A percentile compares a stretch with the other conserved stretches of the same genome.
Evolutionary conservation across 2,888 invertebrate species (phyloP).

Genomic region (Napeogenes sylphis): DNA sequence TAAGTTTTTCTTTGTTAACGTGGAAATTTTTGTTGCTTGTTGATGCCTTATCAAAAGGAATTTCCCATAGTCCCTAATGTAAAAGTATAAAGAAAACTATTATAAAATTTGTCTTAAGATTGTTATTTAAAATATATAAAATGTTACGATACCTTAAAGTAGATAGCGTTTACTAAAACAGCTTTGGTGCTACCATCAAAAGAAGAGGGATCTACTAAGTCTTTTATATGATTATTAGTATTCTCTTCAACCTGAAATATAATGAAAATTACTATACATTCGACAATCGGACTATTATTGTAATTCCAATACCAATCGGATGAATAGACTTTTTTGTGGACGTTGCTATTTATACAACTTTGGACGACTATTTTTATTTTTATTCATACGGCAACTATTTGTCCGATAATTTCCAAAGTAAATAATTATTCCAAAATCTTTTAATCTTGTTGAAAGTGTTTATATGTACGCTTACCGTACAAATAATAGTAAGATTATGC

Average conservation of each 20-base stretch:
- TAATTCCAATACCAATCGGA: too few relatives aligned
- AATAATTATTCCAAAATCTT: too few relatives aligned
- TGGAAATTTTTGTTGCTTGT: conserved; percentile 82
- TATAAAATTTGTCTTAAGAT: neutral
- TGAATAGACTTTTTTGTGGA: too few relatives aligned
- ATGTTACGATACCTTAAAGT: conserved; percentile 81
- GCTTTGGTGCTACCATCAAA: conserved; percentile 76
- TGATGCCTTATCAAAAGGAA: conserved; percentile 74
- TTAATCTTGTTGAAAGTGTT: too few relatives aligned
- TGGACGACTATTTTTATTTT: too few relatives aligned
- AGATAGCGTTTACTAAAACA: conserved; percentile 89
- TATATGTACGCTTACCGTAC: too few relatives aligned
- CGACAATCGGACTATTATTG: too few relatives aligned
- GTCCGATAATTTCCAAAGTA: too few relatives aligned
- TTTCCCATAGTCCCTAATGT: conserved; percentile 80
- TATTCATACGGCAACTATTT: too few relatives aligned
- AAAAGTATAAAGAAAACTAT: neutral
- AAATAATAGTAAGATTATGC: too few relatives aligned
- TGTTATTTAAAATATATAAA: neutral
- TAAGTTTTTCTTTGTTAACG: conserved; percentile 66
- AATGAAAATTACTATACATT: neutral
- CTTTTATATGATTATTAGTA: conserved; percentile 62
- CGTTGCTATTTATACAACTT: too few relatives aligned
- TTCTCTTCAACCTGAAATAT: conserved; percentile 59
- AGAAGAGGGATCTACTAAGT: conserved; percentile 77